A percentile compares a stretch with the other conserved stretches of the same genome.
These are phyloP conservation scores for Lemur catta DNA, from an alignment of 2,797 vertebrate genomes.

Conservation along the genomic window DNA sequence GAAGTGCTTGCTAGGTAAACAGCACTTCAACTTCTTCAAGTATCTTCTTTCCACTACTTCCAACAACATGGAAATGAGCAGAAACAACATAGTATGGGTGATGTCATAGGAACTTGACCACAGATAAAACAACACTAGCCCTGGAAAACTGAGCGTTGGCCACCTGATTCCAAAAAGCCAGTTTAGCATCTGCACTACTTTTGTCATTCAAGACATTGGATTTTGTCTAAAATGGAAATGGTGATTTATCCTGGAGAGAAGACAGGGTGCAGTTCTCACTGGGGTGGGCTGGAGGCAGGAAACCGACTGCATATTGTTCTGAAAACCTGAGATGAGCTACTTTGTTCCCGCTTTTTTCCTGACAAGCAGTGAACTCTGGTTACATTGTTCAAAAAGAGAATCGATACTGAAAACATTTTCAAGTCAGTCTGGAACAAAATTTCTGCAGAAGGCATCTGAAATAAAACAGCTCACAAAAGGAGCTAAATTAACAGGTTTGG, in stretches of 20 bases:
- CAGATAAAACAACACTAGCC: not conserved
- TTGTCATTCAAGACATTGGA: not conserved
- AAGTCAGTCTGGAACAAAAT: slow-evolving; percentile 34
- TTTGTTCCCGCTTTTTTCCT: not conserved
- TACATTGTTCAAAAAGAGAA: slow-evolving; percentile 58
- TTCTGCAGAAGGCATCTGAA: slow-evolving; percentile 34
- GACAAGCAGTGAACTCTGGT: not conserved
- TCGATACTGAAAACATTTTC: slow-evolving; percentile 49
- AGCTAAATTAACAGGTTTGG: slow-evolving; percentile 46
- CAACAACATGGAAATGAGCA: not conserved
- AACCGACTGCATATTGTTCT: not conserved
- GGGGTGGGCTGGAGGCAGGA: not conserved
- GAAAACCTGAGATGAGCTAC: not conserved
- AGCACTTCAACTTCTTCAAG: not conserved
- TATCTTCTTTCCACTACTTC: not conserved
- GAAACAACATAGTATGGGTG: too few species aligned
- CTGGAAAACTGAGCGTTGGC: not conserved
- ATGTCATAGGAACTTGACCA: not conserved
- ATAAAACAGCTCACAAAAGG: slow-evolving; percentile 60
- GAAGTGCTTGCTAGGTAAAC: not conserved
- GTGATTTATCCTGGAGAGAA: not conserved
- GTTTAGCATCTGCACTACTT: not conserved
- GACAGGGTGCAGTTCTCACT: not conserved
- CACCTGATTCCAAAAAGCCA: not conserved
- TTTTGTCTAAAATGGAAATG: not conserved